phyloP scores from a whole-genome alignment of 2,113 vertebrate species.

The Apodemus speciosus region DNA sequence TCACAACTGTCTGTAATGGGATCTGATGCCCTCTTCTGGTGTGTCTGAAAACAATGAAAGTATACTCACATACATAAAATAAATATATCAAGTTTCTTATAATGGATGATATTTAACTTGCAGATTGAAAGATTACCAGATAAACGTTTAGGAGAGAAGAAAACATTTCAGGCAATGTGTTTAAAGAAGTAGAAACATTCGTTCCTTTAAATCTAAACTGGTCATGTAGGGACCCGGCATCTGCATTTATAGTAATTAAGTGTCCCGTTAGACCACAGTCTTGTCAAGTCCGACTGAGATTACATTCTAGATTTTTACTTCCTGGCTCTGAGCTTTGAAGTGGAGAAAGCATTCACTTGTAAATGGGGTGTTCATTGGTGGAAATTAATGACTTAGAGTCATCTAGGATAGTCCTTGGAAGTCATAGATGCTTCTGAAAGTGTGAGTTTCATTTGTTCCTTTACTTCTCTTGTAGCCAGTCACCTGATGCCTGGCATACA shows the following conservation, averaged over 20 bases:
- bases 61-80: no score
- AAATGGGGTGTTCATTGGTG: background rate
- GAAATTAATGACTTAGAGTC: background rate
- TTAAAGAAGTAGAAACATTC: background rate
- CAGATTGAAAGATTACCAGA: background rate
- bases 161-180: slow-evolving; percentile 12
- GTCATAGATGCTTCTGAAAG: slow-evolving; percentile 2
- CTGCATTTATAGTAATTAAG: slow-evolving; percentile 8
- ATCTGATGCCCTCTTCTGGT: no score
- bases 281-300: background rate
- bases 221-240: background rate
- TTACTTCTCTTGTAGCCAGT: background rate
- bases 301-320: background rate
- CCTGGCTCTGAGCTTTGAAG: background rate
- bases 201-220: background rate
- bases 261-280: background rate
- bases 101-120: background rate
- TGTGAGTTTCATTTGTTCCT: background rate
- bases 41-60: no score
- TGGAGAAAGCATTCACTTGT: background rate
- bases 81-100: background rate
- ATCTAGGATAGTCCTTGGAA: background rate
- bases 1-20: no score
- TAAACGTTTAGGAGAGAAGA: background rate
- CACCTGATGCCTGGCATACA: background rate